These are phyloP conservation scores for Drosophila miranda DNA, from an alignment of 1,140 invertebrate genomes.

Conservation along the genomic window DNA sequence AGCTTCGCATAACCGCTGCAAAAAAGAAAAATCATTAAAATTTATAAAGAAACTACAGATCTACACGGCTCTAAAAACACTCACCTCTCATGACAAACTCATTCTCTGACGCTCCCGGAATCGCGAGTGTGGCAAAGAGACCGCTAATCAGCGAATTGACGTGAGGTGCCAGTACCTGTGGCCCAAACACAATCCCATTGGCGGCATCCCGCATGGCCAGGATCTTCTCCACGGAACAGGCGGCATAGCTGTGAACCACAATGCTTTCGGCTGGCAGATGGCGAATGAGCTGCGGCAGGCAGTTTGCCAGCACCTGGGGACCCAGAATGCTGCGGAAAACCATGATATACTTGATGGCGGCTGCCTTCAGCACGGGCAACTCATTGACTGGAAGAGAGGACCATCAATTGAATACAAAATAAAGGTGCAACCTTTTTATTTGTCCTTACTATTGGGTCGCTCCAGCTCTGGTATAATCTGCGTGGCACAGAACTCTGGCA, in stretches of 20 bases:
- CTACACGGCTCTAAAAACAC: not conserved
- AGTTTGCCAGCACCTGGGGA: conserved; percentile 88
- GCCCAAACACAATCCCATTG: conserved; percentile 81
- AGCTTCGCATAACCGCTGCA: conserved; percentile 92
- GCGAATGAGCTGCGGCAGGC: conserved; percentile 89
- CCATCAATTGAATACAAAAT: conserved; percentile 18
- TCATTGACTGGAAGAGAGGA: conserved; percentile 88
- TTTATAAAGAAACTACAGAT: not conserved
- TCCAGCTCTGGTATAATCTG: conserved; percentile 94
- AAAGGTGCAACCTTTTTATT: not conserved
- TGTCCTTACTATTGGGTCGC: conserved; percentile 84
- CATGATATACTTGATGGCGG: conserved; percentile 98
- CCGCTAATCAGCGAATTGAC: conserved; percentile 87
- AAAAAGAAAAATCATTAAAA: conserved; percentile 52
- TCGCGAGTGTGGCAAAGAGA: conserved; percentile 89
- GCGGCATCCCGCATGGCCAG: conserved; percentile 87
- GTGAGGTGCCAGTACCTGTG: conserved; percentile 84
- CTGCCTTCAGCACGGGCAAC: conserved; percentile 95
- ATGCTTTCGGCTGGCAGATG: conserved; percentile 89
- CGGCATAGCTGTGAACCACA: conserved; percentile 97
- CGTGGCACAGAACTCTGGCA: conserved; percentile 92
- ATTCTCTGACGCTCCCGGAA: conserved; percentile 92
- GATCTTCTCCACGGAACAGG: conserved; percentile 95
- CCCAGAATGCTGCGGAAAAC: conserved; percentile 96
- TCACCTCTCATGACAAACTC: conserved; percentile 98